A percentile compares a stretch with the other conserved stretches of the same genome.
These are phyloP conservation scores for Machimus rusticus DNA, from an alignment of 2,888 invertebrate species.

Conservation along the genomic window DNA sequence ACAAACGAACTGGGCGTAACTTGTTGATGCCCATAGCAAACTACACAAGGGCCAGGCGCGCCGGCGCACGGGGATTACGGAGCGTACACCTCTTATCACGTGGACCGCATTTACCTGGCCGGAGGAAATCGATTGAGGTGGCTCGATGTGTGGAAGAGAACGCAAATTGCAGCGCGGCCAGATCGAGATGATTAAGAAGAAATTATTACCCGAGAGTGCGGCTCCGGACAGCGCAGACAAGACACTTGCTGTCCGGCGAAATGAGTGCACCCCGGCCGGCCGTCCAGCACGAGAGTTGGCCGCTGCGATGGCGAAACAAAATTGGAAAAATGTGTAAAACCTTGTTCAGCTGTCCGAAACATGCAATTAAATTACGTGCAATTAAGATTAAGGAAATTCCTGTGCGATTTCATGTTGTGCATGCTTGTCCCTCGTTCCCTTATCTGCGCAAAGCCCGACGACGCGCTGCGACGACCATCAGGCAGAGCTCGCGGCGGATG, in stretches of 20 bases:
- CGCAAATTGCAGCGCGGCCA: conserved; percentile 31
- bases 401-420: conserved; percentile 31
- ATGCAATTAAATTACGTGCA: conserved; percentile 52
- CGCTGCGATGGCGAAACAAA: conserved; percentile 8
- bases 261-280: conserved; percentile 5
- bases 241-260: conserved; percentile 40
- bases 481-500: background rate
- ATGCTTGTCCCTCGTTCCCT: conserved; percentile 18
- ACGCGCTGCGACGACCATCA: background rate
- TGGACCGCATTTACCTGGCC: background rate
- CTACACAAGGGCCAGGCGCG: background rate
- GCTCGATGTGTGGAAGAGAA: conserved; percentile 36
- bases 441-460: background rate
- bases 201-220: conserved; percentile 45
- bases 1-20: conserved; percentile 48
- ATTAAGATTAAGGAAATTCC: conserved; percentile 51
- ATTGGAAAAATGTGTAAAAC: conserved; percentile 48
- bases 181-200: conserved; percentile 47
- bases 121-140: conserved; percentile 35
- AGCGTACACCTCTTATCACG: conserved; percentile 34
- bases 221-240: conserved; percentile 41
- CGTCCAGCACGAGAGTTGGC: background rate
- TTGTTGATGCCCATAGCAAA: conserved; percentile 48
- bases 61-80: background rate
- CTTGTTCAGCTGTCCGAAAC: conserved; percentile 52